These are phyloP conservation scores for Ptychadena robeensis DNA, from an alignment of 2,797 vertebrate species.

Conservation along the genomic window DNA sequence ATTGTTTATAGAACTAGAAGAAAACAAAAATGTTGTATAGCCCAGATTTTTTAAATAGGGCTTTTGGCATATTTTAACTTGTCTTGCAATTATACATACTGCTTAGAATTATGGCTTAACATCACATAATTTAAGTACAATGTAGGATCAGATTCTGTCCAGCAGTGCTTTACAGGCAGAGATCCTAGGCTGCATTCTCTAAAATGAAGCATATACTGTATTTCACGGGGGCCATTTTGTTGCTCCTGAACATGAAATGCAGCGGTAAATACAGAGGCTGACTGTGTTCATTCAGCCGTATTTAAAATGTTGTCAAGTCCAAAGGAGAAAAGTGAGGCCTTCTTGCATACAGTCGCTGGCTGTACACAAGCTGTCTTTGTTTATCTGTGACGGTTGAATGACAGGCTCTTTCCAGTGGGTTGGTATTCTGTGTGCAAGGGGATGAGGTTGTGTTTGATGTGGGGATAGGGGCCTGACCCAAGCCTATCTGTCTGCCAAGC, in stretches of 20 bases:
- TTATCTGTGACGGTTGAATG: background rate
- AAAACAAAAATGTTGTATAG: no score
- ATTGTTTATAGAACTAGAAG: no score
- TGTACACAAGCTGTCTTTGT: slow-evolving; percentile 48
- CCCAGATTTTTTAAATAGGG: no score
- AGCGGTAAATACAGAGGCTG: slow-evolving; percentile 55
- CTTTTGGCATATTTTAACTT: background rate
- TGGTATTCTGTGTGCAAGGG: slow-evolving; percentile 54
- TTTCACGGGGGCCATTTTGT: slow-evolving; percentile 47
- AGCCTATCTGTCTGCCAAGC: slow-evolving; percentile 61
- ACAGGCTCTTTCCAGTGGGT: slow-evolving; percentile 10
- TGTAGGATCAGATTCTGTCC: background rate
- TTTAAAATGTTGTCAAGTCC: slow-evolving; percentile 58
- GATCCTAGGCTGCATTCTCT: background rate
- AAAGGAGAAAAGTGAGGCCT: slow-evolving; percentile 41
- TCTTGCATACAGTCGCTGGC: background rate
- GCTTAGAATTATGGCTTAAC: no score
- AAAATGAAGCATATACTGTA: slow-evolving; percentile 25
- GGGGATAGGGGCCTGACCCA: slow-evolving; percentile 60
- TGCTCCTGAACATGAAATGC: slow-evolving; percentile 52
- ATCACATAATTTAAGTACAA: background rate
- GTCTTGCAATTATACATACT: background rate
- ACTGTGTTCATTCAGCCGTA: slow-evolving; percentile 60
- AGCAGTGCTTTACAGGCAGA: background rate
- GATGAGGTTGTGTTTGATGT: slow-evolving; percentile 60